Evolutionary conservation across 2,797 vertebrate genomes (phyloP).

Genomic region (Pangasius mekongensis): DNA sequence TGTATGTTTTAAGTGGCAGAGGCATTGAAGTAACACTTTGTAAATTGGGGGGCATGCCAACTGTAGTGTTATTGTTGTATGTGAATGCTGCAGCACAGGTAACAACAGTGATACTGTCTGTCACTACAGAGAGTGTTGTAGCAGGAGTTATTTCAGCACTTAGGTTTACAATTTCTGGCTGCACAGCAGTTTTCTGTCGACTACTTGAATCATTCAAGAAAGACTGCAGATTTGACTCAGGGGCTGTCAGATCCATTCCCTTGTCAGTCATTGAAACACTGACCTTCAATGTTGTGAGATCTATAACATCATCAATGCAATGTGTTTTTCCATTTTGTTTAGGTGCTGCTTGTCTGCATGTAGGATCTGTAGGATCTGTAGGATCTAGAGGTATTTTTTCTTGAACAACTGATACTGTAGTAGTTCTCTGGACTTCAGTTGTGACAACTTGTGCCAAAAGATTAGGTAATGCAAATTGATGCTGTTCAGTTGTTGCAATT

Average conservation of each 20-base stretch:
- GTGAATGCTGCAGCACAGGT: conserved; percentile 85
- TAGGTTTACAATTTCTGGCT: conserved; percentile 92
- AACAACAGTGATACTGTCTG: conserved; percentile 81
- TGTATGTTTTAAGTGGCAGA: conserved; percentile 86
- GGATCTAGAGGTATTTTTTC: conserved; percentile 76
- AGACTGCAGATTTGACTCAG: conserved; percentile 81
- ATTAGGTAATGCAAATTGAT: conserved; percentile 72
- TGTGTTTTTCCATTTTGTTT: conserved; percentile 84
- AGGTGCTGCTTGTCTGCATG: conserved; percentile 70
- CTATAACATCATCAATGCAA: conserved; percentile 86
- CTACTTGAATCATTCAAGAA: conserved; percentile 74
- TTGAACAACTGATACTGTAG: conserved; percentile 81
- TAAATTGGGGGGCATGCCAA: conserved; percentile 84
- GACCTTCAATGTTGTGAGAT: conserved; percentile 88
- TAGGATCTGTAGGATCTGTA: conserved; percentile 69
- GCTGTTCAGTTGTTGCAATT: conserved; percentile 77
- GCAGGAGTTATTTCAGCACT: conserved; percentile 80
- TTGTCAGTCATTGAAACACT: conserved; percentile 81
- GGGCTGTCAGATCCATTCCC: conserved; percentile 89
- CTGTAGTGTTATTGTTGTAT: conserved; percentile 74
- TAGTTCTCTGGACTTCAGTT: conserved; percentile 81
- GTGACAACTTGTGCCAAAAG: conserved; percentile 81
- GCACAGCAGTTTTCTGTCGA: conserved; percentile 87
- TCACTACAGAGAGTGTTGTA: conserved; percentile 79
- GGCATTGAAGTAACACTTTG: conserved; percentile 80